Evolutionary conservation across 2,888 invertebrate species (phyloP).

Genomic region (Conus canariensis): DNA sequence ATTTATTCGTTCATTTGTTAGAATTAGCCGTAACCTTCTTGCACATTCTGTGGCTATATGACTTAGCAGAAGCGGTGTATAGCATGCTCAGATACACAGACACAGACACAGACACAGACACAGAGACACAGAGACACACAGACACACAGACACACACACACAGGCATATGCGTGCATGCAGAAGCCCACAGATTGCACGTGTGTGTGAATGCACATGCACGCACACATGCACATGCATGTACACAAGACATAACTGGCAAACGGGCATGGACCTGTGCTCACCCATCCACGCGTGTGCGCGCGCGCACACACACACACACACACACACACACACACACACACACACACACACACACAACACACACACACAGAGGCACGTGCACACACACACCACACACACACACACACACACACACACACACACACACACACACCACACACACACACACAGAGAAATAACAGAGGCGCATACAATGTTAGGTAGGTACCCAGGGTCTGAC

Average conservation of each 20-base stretch:
- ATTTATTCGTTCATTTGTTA: too few relatives aligned
- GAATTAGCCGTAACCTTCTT: too few relatives aligned
- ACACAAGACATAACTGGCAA: neutral
- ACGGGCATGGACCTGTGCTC: neutral
- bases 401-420: too few relatives aligned
- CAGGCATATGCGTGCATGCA: neutral
- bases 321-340: neutral
- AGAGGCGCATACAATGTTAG: too few relatives aligned
- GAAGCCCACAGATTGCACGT: neutral
- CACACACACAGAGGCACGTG: neutral
- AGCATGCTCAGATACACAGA: neutral
- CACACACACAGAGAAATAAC: too few relatives aligned
- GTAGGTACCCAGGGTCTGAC: too few relatives aligned
- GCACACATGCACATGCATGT: too few relatives aligned
- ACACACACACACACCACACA: too few relatives aligned
- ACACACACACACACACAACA: neutral
- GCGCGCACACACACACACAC: neutral
- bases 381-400: neutral
- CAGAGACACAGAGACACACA: neutral
- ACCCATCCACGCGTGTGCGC: fast-evolving
- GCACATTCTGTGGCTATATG: too few relatives aligned
- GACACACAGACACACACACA: conserved; percentile 11
- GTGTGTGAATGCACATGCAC: neutral
- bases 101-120: neutral
- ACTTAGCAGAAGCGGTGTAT: too few relatives aligned